These are phyloP conservation scores for Strix aluco DNA, from an alignment of 2,113 vertebrate species.

Conservation along the genomic window DNA sequence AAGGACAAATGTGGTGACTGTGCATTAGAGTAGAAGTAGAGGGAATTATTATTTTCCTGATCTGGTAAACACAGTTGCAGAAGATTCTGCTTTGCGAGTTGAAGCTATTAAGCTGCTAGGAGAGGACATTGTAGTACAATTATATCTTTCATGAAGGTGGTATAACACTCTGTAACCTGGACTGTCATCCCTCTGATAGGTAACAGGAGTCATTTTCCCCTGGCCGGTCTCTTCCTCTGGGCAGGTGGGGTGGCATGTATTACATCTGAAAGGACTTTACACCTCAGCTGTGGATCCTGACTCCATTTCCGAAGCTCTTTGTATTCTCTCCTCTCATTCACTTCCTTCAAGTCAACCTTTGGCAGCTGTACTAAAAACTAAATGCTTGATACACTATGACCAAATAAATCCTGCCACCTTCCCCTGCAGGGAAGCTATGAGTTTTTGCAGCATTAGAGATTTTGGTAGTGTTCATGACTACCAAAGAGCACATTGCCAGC, in stretches of 20 bases:
- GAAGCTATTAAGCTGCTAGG: not conserved
- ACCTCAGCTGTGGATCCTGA: not conserved
- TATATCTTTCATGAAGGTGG: not conserved
- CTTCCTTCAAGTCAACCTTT: not conserved
- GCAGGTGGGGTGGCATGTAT: not conserved
- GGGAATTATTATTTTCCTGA: not conserved
- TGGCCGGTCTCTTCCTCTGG: not conserved
- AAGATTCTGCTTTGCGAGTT: not conserved
- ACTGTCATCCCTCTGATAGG: not conserved
- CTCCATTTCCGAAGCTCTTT: not conserved
- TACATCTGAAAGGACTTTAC: not conserved
- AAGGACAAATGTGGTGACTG: not conserved
- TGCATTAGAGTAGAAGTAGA: not conserved
- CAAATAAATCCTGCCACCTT: not conserved
- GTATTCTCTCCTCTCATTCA: fast-evolving
- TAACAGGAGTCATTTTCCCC: not conserved
- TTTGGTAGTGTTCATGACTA: not conserved
- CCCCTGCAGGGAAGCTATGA: not conserved
- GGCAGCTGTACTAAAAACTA: not conserved
- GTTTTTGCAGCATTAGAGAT: not conserved
- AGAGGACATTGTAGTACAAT: not conserved
- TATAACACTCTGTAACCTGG: not conserved
- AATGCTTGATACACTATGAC: fast-evolving
- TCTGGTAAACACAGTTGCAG: not conserved
- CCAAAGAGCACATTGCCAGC: not conserved